Base-by-base conservation (phyloP, 2,797 vertebrate species). In the Oreochromis mossambicus region DNA sequence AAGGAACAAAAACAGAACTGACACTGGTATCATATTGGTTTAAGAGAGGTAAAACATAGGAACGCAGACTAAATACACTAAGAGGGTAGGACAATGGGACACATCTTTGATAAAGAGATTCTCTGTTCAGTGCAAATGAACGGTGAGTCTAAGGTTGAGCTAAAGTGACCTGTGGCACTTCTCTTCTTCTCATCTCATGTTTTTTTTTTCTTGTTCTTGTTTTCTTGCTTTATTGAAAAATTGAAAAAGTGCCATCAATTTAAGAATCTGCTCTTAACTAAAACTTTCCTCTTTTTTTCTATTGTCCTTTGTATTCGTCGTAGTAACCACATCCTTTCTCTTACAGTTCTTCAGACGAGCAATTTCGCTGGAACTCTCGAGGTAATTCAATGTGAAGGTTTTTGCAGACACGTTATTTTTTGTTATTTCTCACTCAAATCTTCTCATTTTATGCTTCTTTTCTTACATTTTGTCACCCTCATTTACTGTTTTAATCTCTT, bases 281-380 rank as follows among this genome's bases (percentile, higher is more conserved):
- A 10, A 41, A n/a, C 14, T 17, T 15, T 43, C 32, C 15, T 15
- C 75, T 43, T 4, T 15, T 2, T 73, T 54, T 2, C 56, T 80
- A 2, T 29, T 36, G 14, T 54, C 78, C 15, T 78, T 41, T 50
- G 66, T 17, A 9, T 46, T 82, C 5, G n/a, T 78, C 7, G 24
- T 56, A 68, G 9, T 86, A 66, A 84, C 75, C 19, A 8, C 13
- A 7, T 92, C 86, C 79, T 91, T 94, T 91, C 91, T 91, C 84
- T 96, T 94, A 87, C 97, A 99, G 98, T 96, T 99, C 98, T 50
- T 94, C 97, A 83, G 98, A 99, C 93, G 98, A 99, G 80, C 98
- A 98, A 80, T 98, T 98, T 95, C 97, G 97, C 87, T 99, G 98
- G 98, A 98, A 98, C 86, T 94, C 97, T 82, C 98, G 98, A 99